A percentile compares a stretch with the other conserved stretches of the same genome.
These are phyloP conservation scores for Parazoanthus darwini DNA, from an alignment of 92 coral and sea anemone species.

Conservation along the genomic window DNA sequence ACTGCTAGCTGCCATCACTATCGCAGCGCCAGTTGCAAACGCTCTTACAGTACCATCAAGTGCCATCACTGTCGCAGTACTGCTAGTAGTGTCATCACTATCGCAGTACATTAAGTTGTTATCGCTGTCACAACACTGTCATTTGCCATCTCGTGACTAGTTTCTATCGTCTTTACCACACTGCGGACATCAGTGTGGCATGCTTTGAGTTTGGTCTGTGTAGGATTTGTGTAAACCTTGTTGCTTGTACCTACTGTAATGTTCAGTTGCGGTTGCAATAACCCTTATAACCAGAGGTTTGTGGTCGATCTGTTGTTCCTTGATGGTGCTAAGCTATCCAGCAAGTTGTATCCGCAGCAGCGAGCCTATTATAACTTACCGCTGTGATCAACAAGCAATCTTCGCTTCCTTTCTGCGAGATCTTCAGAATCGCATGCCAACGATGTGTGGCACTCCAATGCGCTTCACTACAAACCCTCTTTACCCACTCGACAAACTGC, in stretches of 20 bases:
- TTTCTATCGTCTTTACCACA: neutral
- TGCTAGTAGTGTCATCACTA: neutral
- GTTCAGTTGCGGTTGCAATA: neutral
- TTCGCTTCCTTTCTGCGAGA: constrained; percentile 78
- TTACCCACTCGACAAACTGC: constrained; percentile 67
- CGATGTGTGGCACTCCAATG: constrained; percentile 76
- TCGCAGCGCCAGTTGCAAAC: neutral
- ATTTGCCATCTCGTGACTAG: too few species aligned
- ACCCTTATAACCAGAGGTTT: neutral
- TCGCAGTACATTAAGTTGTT: neutral
- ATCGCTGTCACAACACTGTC: neutral
- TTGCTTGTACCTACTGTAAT: neutral
- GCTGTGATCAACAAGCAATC: constrained; percentile 90
- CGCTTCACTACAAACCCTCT: constrained; percentile 73
- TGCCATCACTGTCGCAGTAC: neutral
- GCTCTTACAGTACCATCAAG: neutral
- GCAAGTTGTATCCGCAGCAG: constrained; percentile 84
- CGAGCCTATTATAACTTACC: constrained; percentile 67
- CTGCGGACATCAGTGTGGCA: neutral
- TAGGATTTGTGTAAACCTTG: neutral
- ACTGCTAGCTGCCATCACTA: neutral
- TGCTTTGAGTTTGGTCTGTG: neutral
- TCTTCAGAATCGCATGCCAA: constrained; percentile 72
- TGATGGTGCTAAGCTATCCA: constrained; percentile 73
- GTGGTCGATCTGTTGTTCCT: constrained; percentile 27